A percentile compares a stretch with the other conserved stretches of the same genome.
These are phyloP conservation scores for Campoletis raptor DNA, from an alignment of 2,888 invertebrate species.

Conservation along the genomic window DNA sequence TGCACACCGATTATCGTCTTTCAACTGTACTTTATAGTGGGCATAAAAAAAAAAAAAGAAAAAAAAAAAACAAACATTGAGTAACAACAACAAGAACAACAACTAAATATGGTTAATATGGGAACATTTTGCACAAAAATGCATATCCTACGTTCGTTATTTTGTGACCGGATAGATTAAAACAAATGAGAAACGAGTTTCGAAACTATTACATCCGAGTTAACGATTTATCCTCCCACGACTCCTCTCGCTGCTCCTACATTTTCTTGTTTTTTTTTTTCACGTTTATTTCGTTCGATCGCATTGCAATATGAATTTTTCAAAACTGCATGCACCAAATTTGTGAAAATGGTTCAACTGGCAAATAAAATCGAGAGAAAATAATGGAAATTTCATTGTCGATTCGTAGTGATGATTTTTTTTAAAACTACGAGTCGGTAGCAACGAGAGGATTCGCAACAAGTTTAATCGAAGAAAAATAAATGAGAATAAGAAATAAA, in stretches of 20 bases:
- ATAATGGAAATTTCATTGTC: background rate
- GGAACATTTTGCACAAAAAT: slow-evolving; percentile 82
- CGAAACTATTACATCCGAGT: slow-evolving; percentile 73
- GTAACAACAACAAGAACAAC: slow-evolving; percentile 6
- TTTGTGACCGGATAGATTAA: slow-evolving; percentile 72
- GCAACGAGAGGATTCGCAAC: slow-evolving; percentile 47
- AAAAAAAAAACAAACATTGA: slow-evolving; percentile 16
- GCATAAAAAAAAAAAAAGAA: slow-evolving; percentile 1
- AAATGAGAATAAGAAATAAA: background rate
- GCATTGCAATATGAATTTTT: background rate
- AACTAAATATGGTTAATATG: slow-evolving; percentile 74
- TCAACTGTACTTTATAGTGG: background rate
- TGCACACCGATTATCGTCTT: background rate
- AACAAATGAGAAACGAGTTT: slow-evolving; percentile 45
- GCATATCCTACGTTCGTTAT: slow-evolving; percentile 83
- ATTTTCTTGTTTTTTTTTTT: no score
- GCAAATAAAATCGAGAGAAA: background rate
- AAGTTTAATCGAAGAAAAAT: background rate
- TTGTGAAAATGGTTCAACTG: background rate
- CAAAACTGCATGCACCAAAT: background rate
- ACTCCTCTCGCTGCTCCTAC: slow-evolving; percentile 64
- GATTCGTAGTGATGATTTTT: background rate
- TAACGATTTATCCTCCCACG: slow-evolving; percentile 45
- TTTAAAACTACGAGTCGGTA: background rate
- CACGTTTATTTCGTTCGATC: background rate